Conservation (phyloP, 2,113 vertebrate species). For the Choloepus hoffmanni region DNA sequence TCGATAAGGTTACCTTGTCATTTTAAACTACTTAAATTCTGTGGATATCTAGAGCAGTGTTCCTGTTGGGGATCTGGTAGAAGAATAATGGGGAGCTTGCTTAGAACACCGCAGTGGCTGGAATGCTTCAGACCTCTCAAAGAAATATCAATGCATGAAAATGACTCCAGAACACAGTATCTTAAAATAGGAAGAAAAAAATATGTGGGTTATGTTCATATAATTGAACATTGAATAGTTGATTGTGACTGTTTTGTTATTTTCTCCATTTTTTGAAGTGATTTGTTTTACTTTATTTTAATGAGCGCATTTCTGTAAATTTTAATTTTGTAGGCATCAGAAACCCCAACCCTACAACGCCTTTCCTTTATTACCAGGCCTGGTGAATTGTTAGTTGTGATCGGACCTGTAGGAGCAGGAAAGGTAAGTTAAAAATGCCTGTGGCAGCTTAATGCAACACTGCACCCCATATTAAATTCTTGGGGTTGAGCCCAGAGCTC, state of each 20-base stretch:
- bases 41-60: neutral
- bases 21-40: neutral
- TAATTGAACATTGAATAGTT: neutral
- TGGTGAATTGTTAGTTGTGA: constrained; percentile 93
- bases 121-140: neutral
- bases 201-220: accelerated
- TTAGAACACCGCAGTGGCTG: neutral
- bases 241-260: neutral
- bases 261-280: constrained; percentile 35
- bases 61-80: neutral
- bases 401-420: constrained; percentile 96
- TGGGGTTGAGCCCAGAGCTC: neutral
- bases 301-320: neutral
- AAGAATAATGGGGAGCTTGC: neutral
- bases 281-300: neutral
- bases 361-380: constrained; percentile 91
- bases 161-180: neutral
- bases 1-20: neutral
- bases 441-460: accelerated
- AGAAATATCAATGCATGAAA: neutral
- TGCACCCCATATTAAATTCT: neutral
- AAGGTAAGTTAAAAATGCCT: constrained; percentile 89
- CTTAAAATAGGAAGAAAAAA: neutral
- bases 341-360: constrained; percentile 91
- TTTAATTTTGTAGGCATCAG: constrained; percentile 85